Evolutionary conservation across 2,888 invertebrate genomes (phyloP).

Genomic region (Chymomyza caudatula): DNA sequence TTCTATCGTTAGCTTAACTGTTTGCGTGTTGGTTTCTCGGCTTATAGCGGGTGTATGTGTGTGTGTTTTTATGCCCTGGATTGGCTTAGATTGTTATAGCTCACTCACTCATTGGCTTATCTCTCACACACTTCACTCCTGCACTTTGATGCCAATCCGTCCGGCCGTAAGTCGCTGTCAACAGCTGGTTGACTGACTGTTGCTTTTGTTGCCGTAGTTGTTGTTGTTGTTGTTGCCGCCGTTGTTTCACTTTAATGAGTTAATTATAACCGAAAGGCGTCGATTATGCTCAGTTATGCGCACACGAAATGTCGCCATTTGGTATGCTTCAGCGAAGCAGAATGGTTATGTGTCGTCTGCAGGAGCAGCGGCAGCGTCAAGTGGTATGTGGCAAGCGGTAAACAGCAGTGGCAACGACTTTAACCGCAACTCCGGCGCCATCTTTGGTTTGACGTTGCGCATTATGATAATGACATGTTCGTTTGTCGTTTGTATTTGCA

Average conservation of each 20-base stretch:
- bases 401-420: not conserved
- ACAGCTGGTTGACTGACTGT: not conserved
- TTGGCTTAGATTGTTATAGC: not conserved
- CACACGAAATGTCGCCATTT: conserved; percentile 70
- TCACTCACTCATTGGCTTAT: not conserved
- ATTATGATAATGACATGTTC: conserved; percentile 69
- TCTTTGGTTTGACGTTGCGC: conserved; percentile 45
- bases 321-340: conserved; percentile 64
- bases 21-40: not conserved
- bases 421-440: conserved; percentile 36
- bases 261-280: conserved; percentile 72
- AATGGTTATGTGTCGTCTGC: conserved; percentile 30
- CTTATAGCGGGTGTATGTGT: not conserved
- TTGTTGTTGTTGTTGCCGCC: conserved; percentile 46
- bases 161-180: not conserved
- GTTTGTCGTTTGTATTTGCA: conserved; percentile 42
- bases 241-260: conserved; percentile 71
- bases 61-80: not conserved
- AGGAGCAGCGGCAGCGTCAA: not conserved
- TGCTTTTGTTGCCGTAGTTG: not conserved
- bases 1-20: not conserved
- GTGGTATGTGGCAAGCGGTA: not conserved
- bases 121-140: not conserved
- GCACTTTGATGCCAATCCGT: not conserved
- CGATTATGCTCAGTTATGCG: conserved; percentile 73